Evolutionary conservation across 2,113 vertebrate species (phyloP).

Genomic region (Gobio gobio): DNA sequence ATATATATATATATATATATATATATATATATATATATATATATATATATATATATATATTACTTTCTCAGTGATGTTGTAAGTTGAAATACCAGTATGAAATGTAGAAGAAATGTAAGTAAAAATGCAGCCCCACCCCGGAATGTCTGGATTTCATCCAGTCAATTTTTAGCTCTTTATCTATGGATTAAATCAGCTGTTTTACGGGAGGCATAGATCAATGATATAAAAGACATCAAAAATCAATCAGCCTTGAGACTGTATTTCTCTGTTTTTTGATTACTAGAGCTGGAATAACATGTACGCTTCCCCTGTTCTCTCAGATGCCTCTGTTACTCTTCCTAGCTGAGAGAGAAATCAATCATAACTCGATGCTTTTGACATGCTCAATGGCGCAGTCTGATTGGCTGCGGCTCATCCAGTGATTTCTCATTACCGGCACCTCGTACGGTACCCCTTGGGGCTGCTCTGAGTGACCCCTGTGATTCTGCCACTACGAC

Average conservation of each 20-base stretch:
- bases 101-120: conserved; percentile 7
- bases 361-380: conserved; percentile 38
- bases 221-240: conserved; percentile 28
- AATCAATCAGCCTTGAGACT: conserved; percentile 35
- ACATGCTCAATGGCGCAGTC: conserved; percentile 32
- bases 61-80: background rate
- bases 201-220: conserved; percentile 23
- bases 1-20: too few relatives aligned
- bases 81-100: background rate
- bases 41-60: too few relatives aligned
- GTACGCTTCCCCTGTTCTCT: conserved; percentile 7
- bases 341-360: conserved; percentile 34
- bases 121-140: background rate
- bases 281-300: conserved; percentile 17
- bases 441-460: conserved; percentile 19
- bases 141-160: conserved; percentile 33
- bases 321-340: conserved; percentile 27
- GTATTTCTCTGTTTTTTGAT: conserved; percentile 29
- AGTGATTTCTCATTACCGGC: conserved; percentile 44
- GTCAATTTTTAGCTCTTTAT: conserved; percentile 28
- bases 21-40: too few relatives aligned
- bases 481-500: conserved; percentile 43
- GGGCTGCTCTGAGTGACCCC: conserved; percentile 20
- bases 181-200: conserved; percentile 35
- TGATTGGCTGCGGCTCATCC: conserved; percentile 43